Conservation (phyloP, 23 tunicate species). For the Ciona savignyi region DNA sequence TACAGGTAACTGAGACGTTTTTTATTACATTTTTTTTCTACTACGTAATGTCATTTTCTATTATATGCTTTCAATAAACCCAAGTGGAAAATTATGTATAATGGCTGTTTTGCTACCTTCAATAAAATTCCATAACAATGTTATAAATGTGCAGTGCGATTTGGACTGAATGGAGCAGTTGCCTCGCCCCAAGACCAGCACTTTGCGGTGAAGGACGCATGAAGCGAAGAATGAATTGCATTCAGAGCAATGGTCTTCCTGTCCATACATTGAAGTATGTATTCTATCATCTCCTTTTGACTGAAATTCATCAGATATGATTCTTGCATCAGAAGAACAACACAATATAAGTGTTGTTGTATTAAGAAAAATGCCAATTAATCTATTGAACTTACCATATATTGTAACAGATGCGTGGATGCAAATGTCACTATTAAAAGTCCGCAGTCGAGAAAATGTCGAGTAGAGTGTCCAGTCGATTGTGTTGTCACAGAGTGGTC, state of each 20-base stretch:
- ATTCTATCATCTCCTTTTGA: too few relatives aligned
- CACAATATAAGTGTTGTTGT: too few relatives aligned
- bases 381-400: too few relatives aligned
- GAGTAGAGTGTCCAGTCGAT: constrained; percentile 50
- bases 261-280: constrained; percentile 25
- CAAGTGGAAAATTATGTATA: too few relatives aligned
- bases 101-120: too few relatives aligned
- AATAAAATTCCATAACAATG: too few relatives aligned
- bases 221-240: constrained; percentile 41
- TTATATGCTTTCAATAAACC: too few relatives aligned
- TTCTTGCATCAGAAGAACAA: too few relatives aligned
- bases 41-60: neutral
- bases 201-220: constrained; percentile 51
- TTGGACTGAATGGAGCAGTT: constrained; percentile 75
- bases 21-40: too few relatives aligned
- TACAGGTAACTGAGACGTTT: too few relatives aligned
- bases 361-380: neutral
- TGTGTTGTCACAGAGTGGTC: constrained; percentile 69
- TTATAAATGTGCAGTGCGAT: constrained; percentile 8
- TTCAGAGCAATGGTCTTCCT: constrained; percentile 49
- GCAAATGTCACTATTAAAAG: constrained; percentile 13
- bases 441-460: constrained; percentile 34
- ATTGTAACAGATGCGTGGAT: constrained; percentile 36
- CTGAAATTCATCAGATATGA: too few relatives aligned
- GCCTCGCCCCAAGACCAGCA: constrained; percentile 33